A percentile compares a stretch with the other conserved stretches of the same genome.
Evolutionary conservation across 2,888 invertebrate genomes (phyloP).

Genomic region (Isoperla grammatica): DNA sequence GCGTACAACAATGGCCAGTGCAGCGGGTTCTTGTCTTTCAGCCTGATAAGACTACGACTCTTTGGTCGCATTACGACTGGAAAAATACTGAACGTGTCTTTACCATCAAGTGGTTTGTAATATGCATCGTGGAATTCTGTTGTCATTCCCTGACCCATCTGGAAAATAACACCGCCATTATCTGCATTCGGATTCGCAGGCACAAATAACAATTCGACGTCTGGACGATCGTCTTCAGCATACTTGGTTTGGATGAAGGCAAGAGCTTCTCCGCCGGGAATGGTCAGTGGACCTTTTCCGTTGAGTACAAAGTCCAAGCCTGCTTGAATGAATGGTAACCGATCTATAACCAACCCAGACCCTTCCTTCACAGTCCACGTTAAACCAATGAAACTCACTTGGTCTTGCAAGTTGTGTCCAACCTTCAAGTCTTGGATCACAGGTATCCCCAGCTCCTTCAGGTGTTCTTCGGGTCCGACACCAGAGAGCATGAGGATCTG

Average conservation of each 20-base stretch:
- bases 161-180: constrained; percentile 56
- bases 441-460: constrained; percentile 43
- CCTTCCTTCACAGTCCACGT: constrained; percentile 39
- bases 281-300: constrained; percentile 41
- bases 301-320: constrained; percentile 41
- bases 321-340: constrained; percentile 23
- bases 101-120: too few relatives aligned
- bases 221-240: constrained; percentile 58
- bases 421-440: constrained; percentile 56
- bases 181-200: constrained; percentile 72
- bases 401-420: constrained; percentile 53
- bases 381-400: constrained; percentile 42
- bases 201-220: constrained; percentile 74
- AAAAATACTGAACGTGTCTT: background rate
- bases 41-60: constrained; percentile 10
- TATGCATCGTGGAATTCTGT: too few relatives aligned
- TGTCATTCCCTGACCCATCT: too few relatives aligned
- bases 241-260: constrained; percentile 44
- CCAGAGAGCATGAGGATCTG: constrained; percentile 58
- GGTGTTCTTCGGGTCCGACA: constrained; percentile 55
- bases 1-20: constrained; percentile 13
- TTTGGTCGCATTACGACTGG: constrained; percentile 19
- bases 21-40: background rate
- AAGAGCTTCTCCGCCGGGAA: constrained; percentile 45
- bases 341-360: constrained; percentile 35